Base-by-base conservation (phyloP, 2,888 invertebrate species). In the Clistopyga incitator region DNA sequence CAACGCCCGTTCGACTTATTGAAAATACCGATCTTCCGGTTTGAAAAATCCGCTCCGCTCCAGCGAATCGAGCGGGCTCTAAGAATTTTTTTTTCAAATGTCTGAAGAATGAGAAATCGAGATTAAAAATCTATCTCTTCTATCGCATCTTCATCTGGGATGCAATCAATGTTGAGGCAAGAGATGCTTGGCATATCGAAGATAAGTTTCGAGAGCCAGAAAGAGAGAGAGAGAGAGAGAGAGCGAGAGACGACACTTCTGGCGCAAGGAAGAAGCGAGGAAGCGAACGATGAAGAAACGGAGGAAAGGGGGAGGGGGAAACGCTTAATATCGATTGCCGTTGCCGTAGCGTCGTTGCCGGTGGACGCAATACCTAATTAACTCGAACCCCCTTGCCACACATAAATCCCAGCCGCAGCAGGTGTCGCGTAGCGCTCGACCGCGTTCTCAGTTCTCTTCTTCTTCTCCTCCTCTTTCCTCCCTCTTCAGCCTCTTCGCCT, bases 341-440 rank as follows among this genome's bases (percentile, higher is more conserved):
- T 47, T 23, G 68, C 68, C 54, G 54, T 61, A 38, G 45, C 25
- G 20, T 65, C 70, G 68, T 45, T 68, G 70, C 29, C 68, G 64
- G 70, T 70, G 64, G 56, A 65, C 64, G 82, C 82, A 75, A 78
- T 75, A 71, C 47, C 65, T 78, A 82, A 78, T 82, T 78, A 78
- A 65, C 64, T 78, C 70, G 64, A 70, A 70, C 67, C 52, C 65
- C 56, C 75, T 78, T 65, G 70, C 78, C 78, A 75, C 54, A 70
- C 54, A 82, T 82, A 78, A 82, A 82, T 78, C 82, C 72, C 74
- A 75, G 78, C 78, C 78, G 61, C 78, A 82, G 82, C 82, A 82
- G 82, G 82, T 82, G 82, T 70, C 75, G 82, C 65, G 78, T 25
- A 75, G 29, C 78, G 78, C 65, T 75, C 78, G 75, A 78, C 75